phyloP scores from a whole-genome alignment of 2,113 vertebrate genomes.

The Centropus bengalensis region DNA sequence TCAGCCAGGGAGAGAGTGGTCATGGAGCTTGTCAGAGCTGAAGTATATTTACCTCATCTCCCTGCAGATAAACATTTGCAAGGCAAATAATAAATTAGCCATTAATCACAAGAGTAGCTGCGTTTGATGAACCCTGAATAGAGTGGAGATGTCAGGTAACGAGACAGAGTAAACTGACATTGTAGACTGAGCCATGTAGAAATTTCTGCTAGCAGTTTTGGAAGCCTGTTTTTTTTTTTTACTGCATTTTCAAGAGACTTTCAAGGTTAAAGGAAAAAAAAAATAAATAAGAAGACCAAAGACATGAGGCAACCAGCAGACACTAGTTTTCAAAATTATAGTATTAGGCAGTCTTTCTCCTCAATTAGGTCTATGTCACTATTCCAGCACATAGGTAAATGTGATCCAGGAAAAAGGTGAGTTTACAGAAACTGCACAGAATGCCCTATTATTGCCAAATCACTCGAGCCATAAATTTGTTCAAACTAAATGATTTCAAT shows the following conservation, averaged over 20 bases:
- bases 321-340: background rate
- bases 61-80: slow-evolving; percentile 81
- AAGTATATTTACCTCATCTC: slow-evolving; percentile 73
- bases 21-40: slow-evolving; percentile 73
- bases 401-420: background rate
- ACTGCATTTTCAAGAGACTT: background rate
- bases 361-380: background rate
- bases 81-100: slow-evolving; percentile 83
- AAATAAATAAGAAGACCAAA: background rate
- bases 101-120: slow-evolving; percentile 76
- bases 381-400: background rate
- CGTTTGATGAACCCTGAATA: slow-evolving; percentile 76
- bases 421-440: background rate
- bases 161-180: slow-evolving; percentile 67
- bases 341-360: background rate
- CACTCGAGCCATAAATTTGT: background rate
- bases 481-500: slow-evolving; percentile 16
- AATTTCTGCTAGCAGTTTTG: background rate
- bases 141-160: slow-evolving; percentile 71
- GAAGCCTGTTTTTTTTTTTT: background rate
- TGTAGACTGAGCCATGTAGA: slow-evolving; percentile 33
- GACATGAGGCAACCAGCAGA: background rate
- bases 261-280: slow-evolving; percentile 27
- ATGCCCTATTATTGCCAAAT: slow-evolving; percentile 20
- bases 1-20: slow-evolving; percentile 54